phyloP scores from a whole-genome alignment of 2,113 vertebrate genomes.

The Forbesichthys agassizii region DNA sequence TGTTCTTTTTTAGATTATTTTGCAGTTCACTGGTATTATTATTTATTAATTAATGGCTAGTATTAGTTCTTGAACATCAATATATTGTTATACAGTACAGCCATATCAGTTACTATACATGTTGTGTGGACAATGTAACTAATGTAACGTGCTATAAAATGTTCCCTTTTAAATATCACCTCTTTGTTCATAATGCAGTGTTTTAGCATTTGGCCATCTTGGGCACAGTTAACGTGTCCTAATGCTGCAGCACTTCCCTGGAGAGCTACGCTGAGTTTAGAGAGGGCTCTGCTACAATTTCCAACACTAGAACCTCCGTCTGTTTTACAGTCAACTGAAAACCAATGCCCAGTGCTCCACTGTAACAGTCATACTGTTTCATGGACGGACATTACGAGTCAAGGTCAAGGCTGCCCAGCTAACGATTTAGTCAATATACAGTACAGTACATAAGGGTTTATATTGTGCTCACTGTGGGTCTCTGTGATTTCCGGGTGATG shows the following conservation, averaged over 20 bases:
- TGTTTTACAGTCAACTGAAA: neutral
- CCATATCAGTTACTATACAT: no score
- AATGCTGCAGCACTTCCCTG: neutral
- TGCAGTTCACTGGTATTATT: no score
- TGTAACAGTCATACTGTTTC: constrained; percentile 3
- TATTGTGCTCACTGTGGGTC: constrained; percentile 44
- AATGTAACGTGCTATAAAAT: no score
- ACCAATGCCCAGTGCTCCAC: neutral
- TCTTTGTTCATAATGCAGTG: no score
- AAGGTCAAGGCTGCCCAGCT: neutral
- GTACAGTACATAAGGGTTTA: constrained; percentile 23
- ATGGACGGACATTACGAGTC: constrained; percentile 23
- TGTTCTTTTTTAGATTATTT: no score
- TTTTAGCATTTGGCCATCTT: no score
- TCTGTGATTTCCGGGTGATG: constrained; percentile 3
- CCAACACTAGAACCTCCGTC: neutral
- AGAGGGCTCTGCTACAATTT: neutral
- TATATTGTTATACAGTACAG: no score
- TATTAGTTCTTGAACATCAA: no score
- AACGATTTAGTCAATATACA: neutral
- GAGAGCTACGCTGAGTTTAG: neutral
- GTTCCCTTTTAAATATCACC: no score
- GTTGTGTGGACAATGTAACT: no score
- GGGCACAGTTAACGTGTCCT: no score
- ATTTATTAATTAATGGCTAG: no score